Evolutionary conservation across 2,797 vertebrate species (phyloP), one percentile per base, ranked within the genome.

Genomic region (Malurus leucopterus): DNA sequence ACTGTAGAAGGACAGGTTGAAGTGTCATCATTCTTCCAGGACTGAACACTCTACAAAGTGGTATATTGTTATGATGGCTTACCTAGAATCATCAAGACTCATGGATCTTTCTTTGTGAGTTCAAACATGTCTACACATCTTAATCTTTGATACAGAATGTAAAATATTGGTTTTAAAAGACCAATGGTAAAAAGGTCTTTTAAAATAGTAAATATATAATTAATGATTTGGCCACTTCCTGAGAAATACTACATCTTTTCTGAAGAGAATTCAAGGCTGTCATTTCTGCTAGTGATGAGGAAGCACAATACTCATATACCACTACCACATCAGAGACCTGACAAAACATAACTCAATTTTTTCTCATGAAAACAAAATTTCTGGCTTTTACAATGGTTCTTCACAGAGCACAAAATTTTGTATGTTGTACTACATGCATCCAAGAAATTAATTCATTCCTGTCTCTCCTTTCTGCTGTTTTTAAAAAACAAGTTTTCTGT

Each of bases 1-100:
- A 88, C 61, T 85, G 44, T 78, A 81, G 46, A 92, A 84, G 74
- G 76, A 59, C 46, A 91, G 19, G n/a, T 34, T 74, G 68, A 92
- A 93, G 29, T 63, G 77, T 58, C 78, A 72, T 79, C 80, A 92
- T 82, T 92, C 53, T 84, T 84, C 61, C 24, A 41, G 74, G 78
- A 91, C 43, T 38, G 86, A 94, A 83, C 36, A 71, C 18, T 21
- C 46, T 79, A 78, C 81, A 83, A 89, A 86, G 50, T 12, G 62
- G 27, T 36, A 29, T 74, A 51, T 58, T 54, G 32, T 50, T 77
- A 49, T 43, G 70, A 68, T 55, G 26, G 55, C 84, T 89, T 82
- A 87, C 57, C 43, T 8, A 32, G 62, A 72, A 84, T 19, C 19
- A 64, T 76, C 47, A n/a, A 76, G 50, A 84, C 20, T 7, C 74